These are phyloP conservation scores for Himalopsyche phryganea DNA, from an alignment of 1,140 invertebrate genomes.

Conservation along the genomic window DNA sequence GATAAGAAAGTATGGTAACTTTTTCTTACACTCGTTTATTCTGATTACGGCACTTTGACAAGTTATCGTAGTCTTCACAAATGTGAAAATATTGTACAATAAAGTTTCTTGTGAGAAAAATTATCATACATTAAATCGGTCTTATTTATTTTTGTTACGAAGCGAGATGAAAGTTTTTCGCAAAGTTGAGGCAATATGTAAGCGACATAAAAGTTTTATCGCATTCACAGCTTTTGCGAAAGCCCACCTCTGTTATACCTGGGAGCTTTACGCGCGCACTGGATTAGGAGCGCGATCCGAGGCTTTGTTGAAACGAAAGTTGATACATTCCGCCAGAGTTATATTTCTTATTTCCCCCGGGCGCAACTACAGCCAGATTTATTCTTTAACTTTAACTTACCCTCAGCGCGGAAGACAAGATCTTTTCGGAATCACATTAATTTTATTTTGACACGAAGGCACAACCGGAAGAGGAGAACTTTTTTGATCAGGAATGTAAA, in stretches of 20 bases:
- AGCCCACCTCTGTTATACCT: not conserved
- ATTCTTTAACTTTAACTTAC: constrained; percentile 5
- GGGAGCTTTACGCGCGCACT: not conserved
- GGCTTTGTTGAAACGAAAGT: constrained; percentile 1
- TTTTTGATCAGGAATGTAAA: too few relatives aligned
- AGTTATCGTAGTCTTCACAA: too few relatives aligned
- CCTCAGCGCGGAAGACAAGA: too few relatives aligned
- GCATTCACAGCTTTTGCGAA: too few relatives aligned
- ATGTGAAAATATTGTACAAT: too few relatives aligned
- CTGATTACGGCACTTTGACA: too few relatives aligned
- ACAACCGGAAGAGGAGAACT: too few relatives aligned
- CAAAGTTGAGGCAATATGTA: not conserved
- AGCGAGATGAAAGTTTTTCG: not conserved
- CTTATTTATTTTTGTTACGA: not conserved
- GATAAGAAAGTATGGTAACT: not conserved
- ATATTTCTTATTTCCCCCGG: not conserved
- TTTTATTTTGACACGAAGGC: too few relatives aligned
- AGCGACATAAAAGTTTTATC: not conserved
- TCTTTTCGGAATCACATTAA: too few relatives aligned
- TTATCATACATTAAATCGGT: not conserved
- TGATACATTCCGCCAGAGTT: constrained; percentile 7
- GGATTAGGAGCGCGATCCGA: not conserved
- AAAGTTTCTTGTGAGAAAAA: too few relatives aligned
- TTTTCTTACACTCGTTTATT: not conserved
- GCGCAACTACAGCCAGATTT: constrained; percentile 11